These are phyloP conservation scores for Drosophila atripex DNA, from an alignment of 2,888 invertebrate species.

Conservation along the genomic window DNA sequence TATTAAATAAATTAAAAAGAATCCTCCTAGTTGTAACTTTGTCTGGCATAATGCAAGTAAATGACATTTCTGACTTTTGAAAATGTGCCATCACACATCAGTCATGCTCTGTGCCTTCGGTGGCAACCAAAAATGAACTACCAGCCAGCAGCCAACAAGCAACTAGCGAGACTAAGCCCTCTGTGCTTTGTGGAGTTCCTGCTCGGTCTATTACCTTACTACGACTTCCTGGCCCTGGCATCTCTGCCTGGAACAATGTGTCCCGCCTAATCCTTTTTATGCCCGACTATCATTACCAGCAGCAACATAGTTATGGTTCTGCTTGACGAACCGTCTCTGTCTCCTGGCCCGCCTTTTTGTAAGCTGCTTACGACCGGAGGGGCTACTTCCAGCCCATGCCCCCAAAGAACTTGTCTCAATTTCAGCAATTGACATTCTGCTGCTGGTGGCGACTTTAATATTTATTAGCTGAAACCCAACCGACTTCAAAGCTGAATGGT, in stretches of 20 bases:
- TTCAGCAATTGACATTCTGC: slow-evolving; percentile 62
- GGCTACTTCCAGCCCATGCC: not conserved
- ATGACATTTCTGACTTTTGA: slow-evolving; percentile 26
- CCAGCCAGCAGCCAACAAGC: slow-evolving; percentile 1
- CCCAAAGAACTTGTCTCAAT: slow-evolving; percentile 48
- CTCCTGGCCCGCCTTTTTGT: slow-evolving; percentile 25
- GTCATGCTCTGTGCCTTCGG: slow-evolving; percentile 18
- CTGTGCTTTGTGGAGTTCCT: slow-evolving; percentile 38
- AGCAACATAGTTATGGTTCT: slow-evolving; percentile 71
- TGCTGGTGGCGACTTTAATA: slow-evolving; percentile 50
- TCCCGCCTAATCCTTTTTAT: slow-evolving; percentile 61
- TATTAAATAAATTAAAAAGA: not conserved
- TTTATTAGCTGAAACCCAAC: slow-evolving; percentile 36
- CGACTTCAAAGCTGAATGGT: slow-evolving; percentile 33
- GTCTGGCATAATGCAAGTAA: not conserved
- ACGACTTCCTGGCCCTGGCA: slow-evolving; percentile 65
- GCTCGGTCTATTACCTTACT: slow-evolving; percentile 69
- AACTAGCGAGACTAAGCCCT: slow-evolving; percentile 29
- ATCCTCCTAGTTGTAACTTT: not conserved
- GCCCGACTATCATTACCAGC: slow-evolving; percentile 59
- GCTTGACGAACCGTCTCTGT: slow-evolving; percentile 45
- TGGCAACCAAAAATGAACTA: not conserved
- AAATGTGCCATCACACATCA: slow-evolving; percentile 62
- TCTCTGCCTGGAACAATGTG: slow-evolving; percentile 54
- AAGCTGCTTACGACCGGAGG: slow-evolving; percentile 58